Conservation (phyloP, 2,797 vertebrate genomes). For the Anguilla megastoma region DNA sequence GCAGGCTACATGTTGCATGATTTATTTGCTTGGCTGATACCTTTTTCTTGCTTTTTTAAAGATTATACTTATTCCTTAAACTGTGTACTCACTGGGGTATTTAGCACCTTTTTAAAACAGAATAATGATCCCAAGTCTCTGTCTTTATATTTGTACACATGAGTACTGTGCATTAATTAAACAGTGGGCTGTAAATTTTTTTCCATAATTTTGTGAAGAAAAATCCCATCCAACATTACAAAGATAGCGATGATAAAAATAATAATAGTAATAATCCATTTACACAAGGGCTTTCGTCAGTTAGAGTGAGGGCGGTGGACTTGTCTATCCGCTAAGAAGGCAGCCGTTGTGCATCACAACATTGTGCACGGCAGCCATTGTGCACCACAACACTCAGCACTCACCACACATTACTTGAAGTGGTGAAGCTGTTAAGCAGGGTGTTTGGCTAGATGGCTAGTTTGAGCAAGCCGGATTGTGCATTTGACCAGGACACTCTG, state of each 20-base stretch:
- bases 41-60: neutral
- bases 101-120: neutral
- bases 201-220: neutral
- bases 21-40: slow-evolving; percentile 16
- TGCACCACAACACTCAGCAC: neutral
- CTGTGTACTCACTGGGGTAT: neutral
- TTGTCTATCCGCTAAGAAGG: neutral
- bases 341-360: neutral
- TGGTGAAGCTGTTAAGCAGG: neutral
- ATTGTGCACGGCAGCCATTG: neutral
- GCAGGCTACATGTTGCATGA: neutral
- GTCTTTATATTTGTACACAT: neutral
- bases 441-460: neutral
- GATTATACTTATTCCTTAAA: neutral
- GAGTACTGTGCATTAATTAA: neutral
- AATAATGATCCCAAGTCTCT: neutral
- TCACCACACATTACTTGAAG: slow-evolving; percentile 6
- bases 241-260: neutral
- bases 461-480: neutral
- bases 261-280: neutral
- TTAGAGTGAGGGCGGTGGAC: neutral
- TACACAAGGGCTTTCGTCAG: neutral
- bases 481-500: neutral
- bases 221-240: neutral
- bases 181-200: neutral